Base-by-base conservation (phyloP, 2,888 invertebrate species). In the Drosophila greeni region DNA sequence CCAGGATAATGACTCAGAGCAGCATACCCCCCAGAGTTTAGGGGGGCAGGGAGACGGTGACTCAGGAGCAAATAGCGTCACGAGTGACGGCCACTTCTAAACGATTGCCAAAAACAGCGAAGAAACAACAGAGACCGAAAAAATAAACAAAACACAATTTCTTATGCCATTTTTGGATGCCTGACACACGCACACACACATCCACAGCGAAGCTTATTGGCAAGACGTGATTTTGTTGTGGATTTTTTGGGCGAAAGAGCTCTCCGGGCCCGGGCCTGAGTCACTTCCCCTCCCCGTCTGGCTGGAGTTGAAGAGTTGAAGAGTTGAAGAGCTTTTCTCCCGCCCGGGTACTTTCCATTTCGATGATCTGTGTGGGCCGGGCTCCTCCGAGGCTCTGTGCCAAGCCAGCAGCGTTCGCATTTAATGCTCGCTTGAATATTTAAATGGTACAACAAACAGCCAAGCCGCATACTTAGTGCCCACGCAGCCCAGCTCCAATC, bases 401-500 rank as follows among this genome's bases (percentile, higher is more conserved):
- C 34, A 23, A 39, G 68, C 40, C 36, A 18, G 16, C 49, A 42
- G 40, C 65, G 40, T 42, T 61, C 53, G 67, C 59, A 64, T 76
- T 51, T 72, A 70, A 75, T 83, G 82, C 81, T 83, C 81, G 66
- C 37, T 66, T 72, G 75, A 67, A 77, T 81, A 74, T 68, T 67
- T 67, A 45, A 66, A 66, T 67, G 57, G 67, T 39, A 68, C 51
- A 58, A 68, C 52, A 67, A 68, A 68, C 52, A 53, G 68, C 58
- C 52, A 54, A 64, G 69, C 61, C 82, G 75, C 69, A 83, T 84
- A 79, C 84, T 79, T 79, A 84, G 73, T 65, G 78, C 78, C 78
- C 78, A 79, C 78, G 80, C 31, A 49, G 29, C 49, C 24, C 40
- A 37, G 49, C 31, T 39, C 52, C 59, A 57, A 51, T 45, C 55